Base-by-base conservation (phyloP, 2,797 vertebrate genomes). In the Eupleurogrammus muticus region DNA sequence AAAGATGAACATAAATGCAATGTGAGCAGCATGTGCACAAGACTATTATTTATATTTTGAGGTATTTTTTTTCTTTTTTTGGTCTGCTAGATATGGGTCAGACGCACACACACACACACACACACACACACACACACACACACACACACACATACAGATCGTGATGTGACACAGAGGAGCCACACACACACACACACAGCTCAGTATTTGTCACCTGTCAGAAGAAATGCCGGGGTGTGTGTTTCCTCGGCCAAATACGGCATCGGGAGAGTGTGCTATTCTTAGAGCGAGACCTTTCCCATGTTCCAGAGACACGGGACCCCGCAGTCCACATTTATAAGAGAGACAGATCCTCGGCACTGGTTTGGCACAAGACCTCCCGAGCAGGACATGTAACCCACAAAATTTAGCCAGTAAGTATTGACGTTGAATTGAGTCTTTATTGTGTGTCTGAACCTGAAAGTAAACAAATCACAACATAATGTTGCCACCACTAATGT, bases 371-470 rank as follows among this genome's bases (percentile, higher is more conserved):
- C 92, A 92, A 94, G 91, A 94, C 89, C 79, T 86, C 89, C 89
- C 56, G 65, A 91, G 89, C 92, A 91, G 90, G 93, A 94, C 89
- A 92, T 92, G 83, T 93, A 87, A 87, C 49, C 77, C 85, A 88
- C 92, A 94, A 87, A 86, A 83, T 93, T 80, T 94, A 94, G 91
- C 89, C 87, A 94, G 94, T 95, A 94, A 95, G 94, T 95, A 95
- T 94, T 81, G 53, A 93, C 23, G 89, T 87, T 92, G 89, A 86
- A 93, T 94, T 94, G 62, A 94, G 89, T 91, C 86, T 94, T 93
- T 93, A 81, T 91, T 94, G 87, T 93, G 85, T 93, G 87, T 93
- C 84, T 93, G n/a, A 79, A 93, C 75, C 76, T 90, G 87, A 88
- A 93, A 90, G 89, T 93, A 90, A 94, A 87, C 91, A 91, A 94